Conservation (phyloP, 2,888 invertebrate species). For the Zygothrica quintamaculata region DNA sequence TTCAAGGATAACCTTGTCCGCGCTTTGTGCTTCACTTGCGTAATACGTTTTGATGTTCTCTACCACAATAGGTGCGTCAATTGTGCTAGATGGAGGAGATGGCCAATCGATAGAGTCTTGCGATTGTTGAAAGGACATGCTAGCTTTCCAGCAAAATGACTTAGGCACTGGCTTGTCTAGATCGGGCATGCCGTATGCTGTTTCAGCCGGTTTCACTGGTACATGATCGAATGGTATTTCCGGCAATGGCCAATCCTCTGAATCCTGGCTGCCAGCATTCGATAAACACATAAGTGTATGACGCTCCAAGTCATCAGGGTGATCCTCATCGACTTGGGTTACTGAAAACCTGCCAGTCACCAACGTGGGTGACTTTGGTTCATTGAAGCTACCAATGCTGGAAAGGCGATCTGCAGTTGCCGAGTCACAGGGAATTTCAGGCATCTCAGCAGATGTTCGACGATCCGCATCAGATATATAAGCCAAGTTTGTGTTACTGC, state of each 20-base stretch:
- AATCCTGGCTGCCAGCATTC: constrained; percentile 89
- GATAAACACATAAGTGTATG: constrained; percentile 83
- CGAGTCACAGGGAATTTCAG: constrained; percentile 92
- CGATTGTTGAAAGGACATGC: constrained; percentile 84
- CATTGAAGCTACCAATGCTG: constrained; percentile 84
- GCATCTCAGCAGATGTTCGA: constrained; percentile 93
- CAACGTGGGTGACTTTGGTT: constrained; percentile 85
- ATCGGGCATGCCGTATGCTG: constrained; percentile 82
- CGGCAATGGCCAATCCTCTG: constrained; percentile 91
- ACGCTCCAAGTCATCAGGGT: constrained; percentile 78
- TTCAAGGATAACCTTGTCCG: constrained; percentile 90
- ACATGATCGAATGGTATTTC: constrained; percentile 87
- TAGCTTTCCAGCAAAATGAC: constrained; percentile 84
- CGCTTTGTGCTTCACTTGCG: constrained; percentile 91
- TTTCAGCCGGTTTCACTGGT: constrained; percentile 81
- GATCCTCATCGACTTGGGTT: constrained; percentile 84
- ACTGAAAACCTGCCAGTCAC: constrained; percentile 83
- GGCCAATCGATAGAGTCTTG: constrained; percentile 93
- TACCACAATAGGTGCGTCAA: constrained; percentile 88
- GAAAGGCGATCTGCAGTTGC: constrained; percentile 86
- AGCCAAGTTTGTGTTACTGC: constrained; percentile 89
- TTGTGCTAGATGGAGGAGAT: constrained; percentile 90
- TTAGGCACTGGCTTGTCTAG: constrained; percentile 84
- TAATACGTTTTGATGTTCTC: constrained; percentile 93
- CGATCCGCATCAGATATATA: constrained; percentile 92